Base-by-base conservation (phyloP, 2,888 invertebrate genomes). In the Drosophila subsilvestris region DNA sequence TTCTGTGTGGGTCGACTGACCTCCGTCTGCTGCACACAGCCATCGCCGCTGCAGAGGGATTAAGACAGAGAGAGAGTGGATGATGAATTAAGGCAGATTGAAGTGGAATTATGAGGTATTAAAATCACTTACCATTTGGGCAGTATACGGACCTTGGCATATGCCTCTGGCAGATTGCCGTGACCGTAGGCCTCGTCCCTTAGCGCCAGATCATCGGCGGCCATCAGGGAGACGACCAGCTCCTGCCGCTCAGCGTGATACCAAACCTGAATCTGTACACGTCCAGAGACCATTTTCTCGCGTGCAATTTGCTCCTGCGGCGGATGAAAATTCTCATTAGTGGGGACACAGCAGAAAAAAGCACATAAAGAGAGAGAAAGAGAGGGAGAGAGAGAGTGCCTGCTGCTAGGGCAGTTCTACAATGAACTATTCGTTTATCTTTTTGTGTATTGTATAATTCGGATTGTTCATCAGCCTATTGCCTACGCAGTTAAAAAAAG, bases 191-290 rank as follows among this genome's bases (percentile, higher is more conserved):
- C 94, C 79, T 97, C 97, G 90, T 97, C 97, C 44, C 97, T 93
- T 0, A 95, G 91, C 25, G 96, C 96, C 76, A 98, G 93, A 91
- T 97, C 97, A 89, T 97, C 97, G 9, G 96, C 98, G 4, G 96
- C 97, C 90, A 97, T 94, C 54, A 98, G 94, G 6, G 97, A 96
- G 27, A 98, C 96, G 10, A 96, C 95, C 63, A 98, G 93, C 89
- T 97, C 97, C 83, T 94, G 95, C 68, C 96, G 94, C 87, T 97
- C 97, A 67, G 95, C 95, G 90, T 97, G 96, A 93, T 97, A 97
- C 95, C 96, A 97, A 61, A 98, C 95, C 91, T 98, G 97, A 76
- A 98, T 94, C 92, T 97, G 97, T 43, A 98, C 95, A 22, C 97
- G 94, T 48, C 97, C 97, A 27, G 95, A 94, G 63, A 95, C 95